A percentile compares a stretch with the other conserved stretches of the same genome.
Conservation (phyloP, 2,113 vertebrate species). For the Pollachius pollachius region DNA sequence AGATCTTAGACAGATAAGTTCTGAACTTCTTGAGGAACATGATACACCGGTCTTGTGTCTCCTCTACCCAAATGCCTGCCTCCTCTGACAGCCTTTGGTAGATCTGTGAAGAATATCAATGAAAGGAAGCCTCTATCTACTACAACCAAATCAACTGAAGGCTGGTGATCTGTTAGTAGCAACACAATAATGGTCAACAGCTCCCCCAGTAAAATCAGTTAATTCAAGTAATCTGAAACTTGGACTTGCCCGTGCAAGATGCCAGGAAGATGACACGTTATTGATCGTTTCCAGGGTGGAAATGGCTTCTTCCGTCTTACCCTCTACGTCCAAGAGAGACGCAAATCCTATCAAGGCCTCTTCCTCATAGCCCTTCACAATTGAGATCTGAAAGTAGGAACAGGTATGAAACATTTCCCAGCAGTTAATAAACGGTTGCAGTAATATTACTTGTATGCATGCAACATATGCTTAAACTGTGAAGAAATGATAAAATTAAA, state of each 20-base stretch:
- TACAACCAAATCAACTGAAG: background rate
- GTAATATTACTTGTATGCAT: background rate
- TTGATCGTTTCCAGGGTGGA: conserved; percentile 86
- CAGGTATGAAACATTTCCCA: background rate
- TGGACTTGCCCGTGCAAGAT: conserved; percentile 84
- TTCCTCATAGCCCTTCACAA: conserved; percentile 82
- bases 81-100: conserved; percentile 92
- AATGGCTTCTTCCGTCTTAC: conserved; percentile 89
- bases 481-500: background rate
- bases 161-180: background rate
- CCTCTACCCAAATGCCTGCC: conserved; percentile 83
- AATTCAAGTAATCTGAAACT: no score
- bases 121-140: background rate
- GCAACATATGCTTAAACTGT: background rate
- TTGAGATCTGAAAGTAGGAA: conserved; percentile 68
- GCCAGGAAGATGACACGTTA: conserved; percentile 86
- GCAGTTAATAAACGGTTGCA: background rate
- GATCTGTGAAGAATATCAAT: conserved; percentile 71
- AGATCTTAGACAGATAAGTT: conserved; percentile 83
- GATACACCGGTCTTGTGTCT: conserved; percentile 87
- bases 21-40: conserved; percentile 82
- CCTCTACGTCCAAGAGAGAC: conserved; percentile 87
- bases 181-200: no score
- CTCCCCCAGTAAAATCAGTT: no score
- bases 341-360: conserved; percentile 85